Base-by-base conservation (phyloP, 2,888 invertebrate genomes). In the Cantharis rufa region DNA sequence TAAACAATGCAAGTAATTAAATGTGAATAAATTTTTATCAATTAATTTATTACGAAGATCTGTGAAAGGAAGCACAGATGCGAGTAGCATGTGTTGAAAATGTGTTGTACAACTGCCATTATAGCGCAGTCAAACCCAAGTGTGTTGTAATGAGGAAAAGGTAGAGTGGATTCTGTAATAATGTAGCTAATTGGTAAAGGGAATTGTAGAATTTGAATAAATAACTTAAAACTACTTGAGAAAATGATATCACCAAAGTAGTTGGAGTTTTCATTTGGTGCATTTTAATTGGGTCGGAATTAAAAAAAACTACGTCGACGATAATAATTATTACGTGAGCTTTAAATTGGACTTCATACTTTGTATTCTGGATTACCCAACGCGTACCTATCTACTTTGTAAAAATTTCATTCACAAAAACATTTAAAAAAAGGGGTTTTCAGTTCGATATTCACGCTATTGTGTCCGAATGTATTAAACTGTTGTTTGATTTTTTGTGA, bases 41-140 rank as follows among this genome's bases (percentile, higher is more conserved):
- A 61, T 21, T 70, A 62, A 21, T 21, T 68, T 21, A 27, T 68
- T 16, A 48, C 18, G 11, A 68, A 77, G 72, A 77, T 73, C 73
- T 71, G 69, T 72, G 62, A 62, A 70, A 73, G 66, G 66, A 68
- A 74, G 28, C 69, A 63, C 78, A 78, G 75, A 74, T 78, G 78
- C 62, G 27, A 16, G 62, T 21, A 72, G 68, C 78, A 78, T 70
- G 70, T 78, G 78, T 78, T 75, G 75, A 75, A 72, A 78, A 78
- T 78, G 78, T 78, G 78, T 78, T 78, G 72, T 78, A 78, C 78
- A 78, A 78, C 78, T 78, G 70, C 72, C 69, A 78, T 78, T 75
- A 78, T 75, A 71, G 32, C 75, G 69, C 71, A 75, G 69, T 70
- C 72, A 78, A 75, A 71, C 77, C 72, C 71, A 70, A 75, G 78